Evolutionary conservation across 2,888 invertebrate genomes (phyloP).

Genomic region (Sialis lutaria): DNA sequence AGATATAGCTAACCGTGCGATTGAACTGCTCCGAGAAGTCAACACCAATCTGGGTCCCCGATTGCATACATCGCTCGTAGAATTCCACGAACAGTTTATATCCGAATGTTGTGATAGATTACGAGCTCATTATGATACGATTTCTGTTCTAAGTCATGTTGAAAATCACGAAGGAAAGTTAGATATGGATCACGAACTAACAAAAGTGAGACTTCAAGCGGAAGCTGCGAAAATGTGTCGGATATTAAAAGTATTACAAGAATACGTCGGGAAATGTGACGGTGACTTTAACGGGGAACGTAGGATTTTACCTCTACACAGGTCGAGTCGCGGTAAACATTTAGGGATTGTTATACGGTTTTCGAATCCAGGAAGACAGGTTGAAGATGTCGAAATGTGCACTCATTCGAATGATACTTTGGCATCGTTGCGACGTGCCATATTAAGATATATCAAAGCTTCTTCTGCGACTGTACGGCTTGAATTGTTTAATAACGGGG

Average conservation of each 20-base stretch:
- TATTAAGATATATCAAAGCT: conserved; percentile 45
- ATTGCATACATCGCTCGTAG: conserved; percentile 56
- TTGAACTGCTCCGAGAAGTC: conserved; percentile 80
- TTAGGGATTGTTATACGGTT: conserved; percentile 73
- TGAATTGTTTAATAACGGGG: conserved; percentile 79
- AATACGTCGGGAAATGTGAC: conserved; percentile 92
- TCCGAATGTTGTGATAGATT: conserved; percentile 82
- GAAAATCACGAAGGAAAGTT: conserved; percentile 27
- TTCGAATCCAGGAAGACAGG: conserved; percentile 70
- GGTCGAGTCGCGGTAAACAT: conserved; percentile 79
- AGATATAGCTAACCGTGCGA: conserved; percentile 84
- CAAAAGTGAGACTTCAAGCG: conserved; percentile 31
- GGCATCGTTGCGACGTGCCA: conserved; percentile 62
- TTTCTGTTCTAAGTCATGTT: conserved; percentile 41
- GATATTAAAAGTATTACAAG: conserved; percentile 83
- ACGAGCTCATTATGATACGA: conserved; percentile 71
- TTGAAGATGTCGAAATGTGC: conserved; percentile 81
- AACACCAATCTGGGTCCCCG: conserved; percentile 85
- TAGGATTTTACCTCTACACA: conserved; percentile 70
- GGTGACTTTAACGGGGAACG: conserved; percentile 74
- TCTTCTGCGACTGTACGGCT: conserved; percentile 63
- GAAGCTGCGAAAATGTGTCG: conserved; percentile 81
- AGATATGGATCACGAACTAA: conserved; percentile 26
- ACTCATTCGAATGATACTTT: conserved; percentile 92
- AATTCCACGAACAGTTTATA: conserved; percentile 84